Evolutionary conservation across 2,888 invertebrate species (phyloP).

Genomic region (Pteria penguin): DNA sequence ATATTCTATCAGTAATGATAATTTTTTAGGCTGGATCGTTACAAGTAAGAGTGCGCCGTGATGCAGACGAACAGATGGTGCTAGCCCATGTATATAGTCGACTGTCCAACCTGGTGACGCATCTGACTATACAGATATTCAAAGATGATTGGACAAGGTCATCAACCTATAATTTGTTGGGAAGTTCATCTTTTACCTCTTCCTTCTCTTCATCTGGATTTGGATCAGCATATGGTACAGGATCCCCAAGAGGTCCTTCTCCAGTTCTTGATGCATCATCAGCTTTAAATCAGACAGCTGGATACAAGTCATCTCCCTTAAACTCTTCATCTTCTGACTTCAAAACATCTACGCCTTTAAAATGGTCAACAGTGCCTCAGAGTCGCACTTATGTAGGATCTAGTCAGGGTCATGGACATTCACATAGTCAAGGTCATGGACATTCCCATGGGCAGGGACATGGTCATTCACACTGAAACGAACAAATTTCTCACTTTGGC

Average conservation of each 20-base stretch:
- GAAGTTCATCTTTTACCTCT: constrained; percentile 49
- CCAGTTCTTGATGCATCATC: constrained; percentile 50
- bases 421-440: constrained; percentile 42
- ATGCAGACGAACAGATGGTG: constrained; percentile 84
- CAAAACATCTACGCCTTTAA: constrained; percentile 19
- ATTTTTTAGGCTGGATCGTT: constrained; percentile 82
- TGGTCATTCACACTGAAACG: constrained; percentile 28
- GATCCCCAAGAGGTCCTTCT: constrained; percentile 50
- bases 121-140: constrained; percentile 83
- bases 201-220: constrained; percentile 30
- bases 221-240: constrained; percentile 37
- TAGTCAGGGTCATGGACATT: constrained; percentile 44
- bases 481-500: too few relatives aligned
- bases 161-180: constrained; percentile 65
- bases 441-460: constrained; percentile 45
- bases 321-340: not conserved
- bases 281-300: not conserved
- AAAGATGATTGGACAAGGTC: constrained; percentile 81
- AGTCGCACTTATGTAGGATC: not conserved
- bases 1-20: not conserved
- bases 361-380: not conserved
- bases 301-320: not conserved
- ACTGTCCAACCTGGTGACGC: constrained; percentile 82
- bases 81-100: constrained; percentile 83
- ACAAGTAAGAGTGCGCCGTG: constrained; percentile 83